A percentile compares a stretch with the other conserved stretches of the same genome.
These are phyloP conservation scores for Phalacrocorax aristotelis DNA, from an alignment of 2,113 vertebrate species.

Conservation along the genomic window DNA sequence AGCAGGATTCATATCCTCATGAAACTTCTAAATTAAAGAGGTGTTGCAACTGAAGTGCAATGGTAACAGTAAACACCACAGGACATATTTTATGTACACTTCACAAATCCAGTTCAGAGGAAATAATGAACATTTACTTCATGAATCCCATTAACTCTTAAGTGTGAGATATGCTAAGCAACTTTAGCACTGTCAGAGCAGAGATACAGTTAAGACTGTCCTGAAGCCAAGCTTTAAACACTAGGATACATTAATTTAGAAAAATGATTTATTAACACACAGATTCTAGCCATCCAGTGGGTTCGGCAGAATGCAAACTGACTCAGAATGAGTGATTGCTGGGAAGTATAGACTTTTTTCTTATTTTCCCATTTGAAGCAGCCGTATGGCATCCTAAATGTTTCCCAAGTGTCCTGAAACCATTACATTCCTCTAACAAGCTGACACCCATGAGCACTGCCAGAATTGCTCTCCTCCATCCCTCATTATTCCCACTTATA, in stretches of 20 bases:
- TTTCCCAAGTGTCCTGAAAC: constrained; percentile 20
- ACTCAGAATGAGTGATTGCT: not conserved
- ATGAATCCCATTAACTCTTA: not conserved
- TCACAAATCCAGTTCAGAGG: not conserved
- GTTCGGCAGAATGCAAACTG: not conserved
- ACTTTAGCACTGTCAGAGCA: not conserved
- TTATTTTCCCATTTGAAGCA: not conserved
- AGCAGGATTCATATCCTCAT: not conserved
- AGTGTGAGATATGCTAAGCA: not conserved
- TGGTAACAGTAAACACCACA: not conserved
- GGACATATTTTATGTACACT: not conserved
- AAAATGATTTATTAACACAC: not conserved
- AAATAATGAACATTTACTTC: not conserved
- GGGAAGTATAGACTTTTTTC: not conserved
- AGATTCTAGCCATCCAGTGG: not conserved
- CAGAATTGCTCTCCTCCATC: constrained; percentile 23
- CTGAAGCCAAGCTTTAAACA: not conserved
- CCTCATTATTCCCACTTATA: constrained; percentile 38
- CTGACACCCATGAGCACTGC: constrained; percentile 8
- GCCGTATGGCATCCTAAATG: not conserved
- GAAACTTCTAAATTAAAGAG: not conserved
- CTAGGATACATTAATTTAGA: not conserved
- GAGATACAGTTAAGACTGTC: not conserved
- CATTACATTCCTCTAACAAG: constrained; percentile 10
- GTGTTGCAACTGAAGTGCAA: not conserved